These are phyloP conservation scores for Trimorus sp. DNA, from an alignment of 2,888 invertebrate species.

Conservation along the genomic window DNA sequence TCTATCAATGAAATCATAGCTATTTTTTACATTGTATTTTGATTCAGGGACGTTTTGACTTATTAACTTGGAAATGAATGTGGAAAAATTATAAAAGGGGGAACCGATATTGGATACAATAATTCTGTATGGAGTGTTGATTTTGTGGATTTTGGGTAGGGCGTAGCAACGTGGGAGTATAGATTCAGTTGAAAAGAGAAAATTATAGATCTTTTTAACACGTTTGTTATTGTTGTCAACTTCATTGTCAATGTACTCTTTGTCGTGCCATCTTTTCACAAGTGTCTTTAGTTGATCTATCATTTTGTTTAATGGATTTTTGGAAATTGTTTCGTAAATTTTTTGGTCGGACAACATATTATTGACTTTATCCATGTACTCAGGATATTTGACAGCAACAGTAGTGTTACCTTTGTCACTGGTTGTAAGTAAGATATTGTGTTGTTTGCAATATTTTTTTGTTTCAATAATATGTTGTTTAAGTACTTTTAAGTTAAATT, in stretches of 20 bases:
- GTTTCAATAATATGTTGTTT: not conserved
- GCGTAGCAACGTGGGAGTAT: constrained; percentile 1
- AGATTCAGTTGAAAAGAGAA: not conserved
- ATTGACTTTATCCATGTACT: too few species aligned
- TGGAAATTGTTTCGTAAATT: too few species aligned
- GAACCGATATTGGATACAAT: constrained; percentile 2
- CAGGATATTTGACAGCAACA: too few species aligned
- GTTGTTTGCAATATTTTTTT: constrained; percentile 2
- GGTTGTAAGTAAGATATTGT: too few species aligned
- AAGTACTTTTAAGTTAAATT: not conserved
- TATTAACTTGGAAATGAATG: constrained; percentile 4
- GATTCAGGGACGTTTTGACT: not conserved
- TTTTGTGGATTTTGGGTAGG: too few species aligned
- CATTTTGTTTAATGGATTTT: too few species aligned
- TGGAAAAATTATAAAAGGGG: constrained; percentile 4
- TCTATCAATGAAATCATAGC: not conserved
- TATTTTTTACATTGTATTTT: constrained; percentile 10
- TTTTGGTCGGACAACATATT: too few species aligned
- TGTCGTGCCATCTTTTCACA: constrained; percentile 6
- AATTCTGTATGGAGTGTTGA: not conserved
- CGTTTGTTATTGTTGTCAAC: not conserved
- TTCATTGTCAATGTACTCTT: constrained; percentile 12
- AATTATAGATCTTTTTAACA: not conserved
- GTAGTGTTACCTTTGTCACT: too few species aligned
- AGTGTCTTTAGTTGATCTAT: not conserved